Percentiles rank a stretch among this genome's conserved stretches.
phyloP scores from a whole-genome alignment of 2,113 vertebrate genomes.

The Festucalex cinctus region DNA sequence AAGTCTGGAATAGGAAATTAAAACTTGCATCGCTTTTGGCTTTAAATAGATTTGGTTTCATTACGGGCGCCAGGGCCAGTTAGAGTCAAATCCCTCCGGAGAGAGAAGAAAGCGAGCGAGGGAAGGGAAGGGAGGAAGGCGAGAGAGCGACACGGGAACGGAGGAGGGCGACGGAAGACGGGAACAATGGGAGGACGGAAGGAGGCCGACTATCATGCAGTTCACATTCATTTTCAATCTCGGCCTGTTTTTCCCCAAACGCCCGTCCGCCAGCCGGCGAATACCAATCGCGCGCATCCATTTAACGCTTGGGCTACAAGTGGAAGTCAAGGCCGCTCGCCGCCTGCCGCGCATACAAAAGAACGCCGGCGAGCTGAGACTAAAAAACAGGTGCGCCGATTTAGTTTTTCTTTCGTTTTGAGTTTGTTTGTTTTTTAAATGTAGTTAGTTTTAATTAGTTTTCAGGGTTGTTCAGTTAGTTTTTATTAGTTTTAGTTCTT shows the following conservation, averaged over 20 bases:
- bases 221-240: constrained; percentile 71
- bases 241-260: constrained; percentile 57
- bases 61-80: constrained; percentile 75
- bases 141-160: constrained; percentile 42
- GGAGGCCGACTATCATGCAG: constrained; percentile 60
- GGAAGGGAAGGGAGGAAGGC: constrained; percentile 46
- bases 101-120: constrained; percentile 43
- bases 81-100: constrained; percentile 75
- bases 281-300: constrained; percentile 65
- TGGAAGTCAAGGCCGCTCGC: constrained; percentile 47
- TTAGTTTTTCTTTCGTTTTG: too few relatives aligned
- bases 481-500: too few relatives aligned
- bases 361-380: constrained; percentile 14
- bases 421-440: too few relatives aligned
- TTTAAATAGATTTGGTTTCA: constrained; percentile 82
- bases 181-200: constrained; percentile 52
- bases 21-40: constrained; percentile 78
- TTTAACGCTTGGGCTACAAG: constrained; percentile 57
- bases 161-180: constrained; percentile 37
- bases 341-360: constrained; percentile 44
- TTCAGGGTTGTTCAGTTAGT: too few relatives aligned
- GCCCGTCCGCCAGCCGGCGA: constrained; percentile 46
- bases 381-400: constrained; percentile 52
- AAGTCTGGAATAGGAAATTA: constrained; percentile 78
- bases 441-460: too few relatives aligned